Percentiles rank a stretch among this genome's conserved stretches.
Evolutionary conservation across 2,797 vertebrate genomes (phyloP).

Genomic region (Poeciliopsis infans): DNA sequence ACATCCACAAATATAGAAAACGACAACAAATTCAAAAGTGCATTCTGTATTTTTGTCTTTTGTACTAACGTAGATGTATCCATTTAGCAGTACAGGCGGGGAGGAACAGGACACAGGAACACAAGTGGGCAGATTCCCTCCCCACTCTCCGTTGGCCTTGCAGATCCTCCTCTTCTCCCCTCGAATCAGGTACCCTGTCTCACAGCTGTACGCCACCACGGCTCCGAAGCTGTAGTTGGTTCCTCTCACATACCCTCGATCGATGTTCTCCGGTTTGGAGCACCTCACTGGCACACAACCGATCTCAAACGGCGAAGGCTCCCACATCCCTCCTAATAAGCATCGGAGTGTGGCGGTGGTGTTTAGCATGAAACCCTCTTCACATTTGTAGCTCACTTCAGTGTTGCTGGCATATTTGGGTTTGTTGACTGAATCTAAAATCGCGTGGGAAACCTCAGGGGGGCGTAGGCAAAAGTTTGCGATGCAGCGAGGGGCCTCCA

Average conservation of each 20-base stretch:
- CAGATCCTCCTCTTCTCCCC: slow-evolving; percentile 96
- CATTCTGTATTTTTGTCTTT: neutral
- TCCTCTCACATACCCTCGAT: slow-evolving; percentile 90
- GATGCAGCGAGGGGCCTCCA: slow-evolving; percentile 86
- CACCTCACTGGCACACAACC: slow-evolving; percentile 93
- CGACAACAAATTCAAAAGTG: neutral
- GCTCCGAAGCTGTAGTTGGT: slow-evolving; percentile 95
- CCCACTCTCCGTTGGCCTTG: slow-evolving; percentile 93
- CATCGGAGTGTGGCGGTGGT: slow-evolving; percentile 90
- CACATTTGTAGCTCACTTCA: slow-evolving; percentile 93
- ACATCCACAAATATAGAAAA: neutral
- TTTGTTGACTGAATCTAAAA: slow-evolving; percentile 91
- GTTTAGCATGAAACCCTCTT: slow-evolving; percentile 94
- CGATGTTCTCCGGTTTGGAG: slow-evolving; percentile 86
- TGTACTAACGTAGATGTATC: slow-evolving; percentile 86
- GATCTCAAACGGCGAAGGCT: slow-evolving; percentile 86
- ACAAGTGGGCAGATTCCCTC: slow-evolving; percentile 87
- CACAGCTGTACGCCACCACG: slow-evolving; percentile 94
- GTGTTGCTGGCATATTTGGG: slow-evolving; percentile 89
- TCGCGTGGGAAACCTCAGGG: slow-evolving; percentile 84
- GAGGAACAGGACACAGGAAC: slow-evolving; percentile 88
- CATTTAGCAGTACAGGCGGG: slow-evolving; percentile 86
- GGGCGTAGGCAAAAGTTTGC: slow-evolving; percentile 96
- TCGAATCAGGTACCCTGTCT: slow-evolving; percentile 91
- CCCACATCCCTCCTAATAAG: slow-evolving; percentile 91